A percentile compares a stretch with the other conserved stretches of the same genome.
phyloP scores from a whole-genome alignment of 1,140 invertebrate genomes.

The Brachionus manjavacas region DNA sequence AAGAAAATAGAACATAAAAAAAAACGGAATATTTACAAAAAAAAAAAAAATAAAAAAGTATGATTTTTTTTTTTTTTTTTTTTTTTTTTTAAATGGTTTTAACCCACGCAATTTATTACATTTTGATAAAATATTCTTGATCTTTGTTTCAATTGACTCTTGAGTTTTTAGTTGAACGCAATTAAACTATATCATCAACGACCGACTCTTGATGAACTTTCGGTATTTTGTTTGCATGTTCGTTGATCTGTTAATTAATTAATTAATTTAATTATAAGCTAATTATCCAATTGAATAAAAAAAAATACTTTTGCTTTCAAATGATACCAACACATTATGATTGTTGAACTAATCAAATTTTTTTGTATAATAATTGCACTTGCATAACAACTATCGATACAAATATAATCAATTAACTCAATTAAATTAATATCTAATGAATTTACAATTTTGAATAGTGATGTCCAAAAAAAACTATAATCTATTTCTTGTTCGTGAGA shows the following conservation, averaged over 20 bases:
- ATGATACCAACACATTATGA: no score
- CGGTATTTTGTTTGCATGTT: not conserved
- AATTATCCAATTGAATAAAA: not conserved
- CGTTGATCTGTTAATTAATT: not conserved
- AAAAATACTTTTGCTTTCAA: not conserved
- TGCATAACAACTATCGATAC: not conserved
- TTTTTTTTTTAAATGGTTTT: no score
- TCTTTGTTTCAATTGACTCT: not conserved
- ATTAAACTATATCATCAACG: not conserved
- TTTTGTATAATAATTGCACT: not conserved
- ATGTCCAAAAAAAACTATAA: conserved; percentile 6
- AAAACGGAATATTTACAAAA: no score
- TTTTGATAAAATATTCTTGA: not conserved
- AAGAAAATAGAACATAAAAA: no score
- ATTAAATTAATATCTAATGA: not conserved
- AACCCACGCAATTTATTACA: not conserved
- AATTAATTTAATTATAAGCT: not conserved
- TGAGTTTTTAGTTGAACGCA: not conserved
- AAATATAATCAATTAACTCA: not conserved
- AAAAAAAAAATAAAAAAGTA: no score
- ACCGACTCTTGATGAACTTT: not conserved
- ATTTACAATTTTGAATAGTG: not conserved
- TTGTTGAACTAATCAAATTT: not conserved
- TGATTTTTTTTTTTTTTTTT: no score
- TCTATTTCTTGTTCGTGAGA: conserved; percentile 1